phyloP scores from a whole-genome alignment of 2,113 vertebrate genomes.

The Xerus inauris region DNA sequence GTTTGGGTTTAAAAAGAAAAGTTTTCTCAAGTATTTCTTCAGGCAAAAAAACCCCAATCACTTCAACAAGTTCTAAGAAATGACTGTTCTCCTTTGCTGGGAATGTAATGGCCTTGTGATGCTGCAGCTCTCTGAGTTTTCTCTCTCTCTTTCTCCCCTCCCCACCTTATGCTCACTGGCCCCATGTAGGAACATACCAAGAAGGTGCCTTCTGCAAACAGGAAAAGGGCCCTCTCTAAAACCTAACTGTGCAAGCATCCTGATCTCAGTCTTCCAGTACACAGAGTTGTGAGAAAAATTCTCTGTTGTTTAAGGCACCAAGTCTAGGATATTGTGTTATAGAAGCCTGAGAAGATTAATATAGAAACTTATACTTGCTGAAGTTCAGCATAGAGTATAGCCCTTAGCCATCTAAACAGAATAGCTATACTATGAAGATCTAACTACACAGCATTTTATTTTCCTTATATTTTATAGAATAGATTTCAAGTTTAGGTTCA shows the following conservation, averaged over 20 bases:
- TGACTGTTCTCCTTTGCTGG: background rate
- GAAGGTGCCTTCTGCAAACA: background rate
- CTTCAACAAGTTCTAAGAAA: background rate
- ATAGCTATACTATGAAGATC: background rate
- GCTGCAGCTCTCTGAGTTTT: background rate
- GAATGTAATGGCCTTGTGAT: background rate
- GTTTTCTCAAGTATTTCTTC: background rate
- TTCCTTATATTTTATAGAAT: background rate
- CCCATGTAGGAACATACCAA: background rate
- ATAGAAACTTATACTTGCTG: background rate
- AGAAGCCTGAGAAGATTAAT: background rate
- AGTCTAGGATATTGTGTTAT: background rate
- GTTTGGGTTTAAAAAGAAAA: background rate
- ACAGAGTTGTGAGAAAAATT: background rate
- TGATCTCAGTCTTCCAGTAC: background rate
- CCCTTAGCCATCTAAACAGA: background rate
- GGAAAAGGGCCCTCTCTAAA: background rate
- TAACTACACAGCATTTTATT: background rate
- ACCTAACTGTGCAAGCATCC: too few relatives aligned
- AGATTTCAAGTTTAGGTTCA: background rate
- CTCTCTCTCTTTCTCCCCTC: background rate
- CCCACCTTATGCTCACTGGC: fast-evolving
- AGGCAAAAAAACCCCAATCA: background rate
- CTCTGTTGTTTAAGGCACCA: background rate
- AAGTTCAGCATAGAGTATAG: background rate